Base-by-base conservation (phyloP, 2,797 vertebrate genomes). In the Eleutherodactylus coqui region DNA sequence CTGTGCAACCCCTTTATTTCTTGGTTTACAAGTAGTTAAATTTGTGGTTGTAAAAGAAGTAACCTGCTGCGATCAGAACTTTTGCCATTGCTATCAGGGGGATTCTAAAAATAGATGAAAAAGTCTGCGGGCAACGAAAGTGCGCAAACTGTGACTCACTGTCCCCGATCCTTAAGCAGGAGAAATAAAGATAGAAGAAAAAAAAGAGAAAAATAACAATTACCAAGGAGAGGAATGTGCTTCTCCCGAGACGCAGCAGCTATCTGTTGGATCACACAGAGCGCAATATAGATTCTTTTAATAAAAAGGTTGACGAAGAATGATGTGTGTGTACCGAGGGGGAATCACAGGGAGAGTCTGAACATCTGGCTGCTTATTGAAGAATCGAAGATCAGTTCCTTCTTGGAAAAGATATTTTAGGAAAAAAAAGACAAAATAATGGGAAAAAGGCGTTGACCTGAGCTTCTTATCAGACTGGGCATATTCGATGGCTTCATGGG, bases 61-160 rank as follows among this genome's bases (percentile, higher is more conserved):
- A 47, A 75, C 82, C 82, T 79, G 67, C 79, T 51, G 69, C 36
- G 75, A 82, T 82, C 70, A 53, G 69, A 86, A 81, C 60, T 82
- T 77, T 62, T 73, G 77, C 55, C 38, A 24, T n/a, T 17, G 85
- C 58, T 83, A 58, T 69, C 79, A 78, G 64, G 73, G 73, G 80
- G 83, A 72, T 87, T 78, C 80, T 87, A 87, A 87, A 78, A 62
- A 87, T 83, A 87, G 80, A 83, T 32, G 4, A 10, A 70, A 51
- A 58, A 36, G 49, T 38, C 85, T 16, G 47, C 17, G 58, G 13
- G 76, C 72, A 24, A 83, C 27, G 76, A 78, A 86, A 36, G 73
- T 45, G 27, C 41, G 47, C 43, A 75, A 72, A 82, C 70, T 82
- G 79, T 86, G 85, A 82, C 55, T 82, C 78, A 51, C 32, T 79